Percentiles rank a stretch among this genome's conserved stretches.
These are phyloP conservation scores for Crocallis elinguaria DNA, from an alignment of 2,888 invertebrate species.

Conservation along the genomic window DNA sequence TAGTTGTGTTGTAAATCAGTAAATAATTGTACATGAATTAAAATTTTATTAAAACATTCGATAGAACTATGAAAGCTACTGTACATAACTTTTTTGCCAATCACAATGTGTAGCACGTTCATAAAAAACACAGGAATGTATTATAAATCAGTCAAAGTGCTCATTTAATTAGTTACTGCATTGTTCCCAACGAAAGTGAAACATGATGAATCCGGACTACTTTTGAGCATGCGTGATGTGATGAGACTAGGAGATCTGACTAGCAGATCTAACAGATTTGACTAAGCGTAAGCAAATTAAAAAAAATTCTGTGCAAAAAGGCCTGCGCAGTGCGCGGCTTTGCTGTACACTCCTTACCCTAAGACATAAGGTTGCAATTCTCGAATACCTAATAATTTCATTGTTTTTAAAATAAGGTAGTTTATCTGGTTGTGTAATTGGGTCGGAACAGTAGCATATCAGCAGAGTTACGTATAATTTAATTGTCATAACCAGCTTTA, in stretches of 20 bases:
- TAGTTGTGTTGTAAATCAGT: no score
- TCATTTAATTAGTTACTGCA: slow-evolving; percentile 13
- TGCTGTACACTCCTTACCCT: no score
- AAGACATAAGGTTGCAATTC: no score
- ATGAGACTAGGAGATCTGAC: not conserved
- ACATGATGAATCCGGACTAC: not conserved
- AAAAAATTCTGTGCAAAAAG: no score
- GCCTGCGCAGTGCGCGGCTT: no score
- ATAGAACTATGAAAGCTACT: no score
- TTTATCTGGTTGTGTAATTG: slow-evolving; percentile 47
- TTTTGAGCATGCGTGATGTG: not conserved
- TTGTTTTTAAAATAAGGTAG: no score
- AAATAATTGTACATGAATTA: no score
- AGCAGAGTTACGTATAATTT: slow-evolving; percentile 39
- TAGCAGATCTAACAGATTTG: no score
- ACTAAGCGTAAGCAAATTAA: no score
- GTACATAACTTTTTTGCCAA: not conserved
- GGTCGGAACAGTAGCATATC: slow-evolving; percentile 63
- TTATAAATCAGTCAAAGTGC: slow-evolving; percentile 2
- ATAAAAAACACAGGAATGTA: not conserved
- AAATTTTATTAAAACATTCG: no score
- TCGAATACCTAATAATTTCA: no score
- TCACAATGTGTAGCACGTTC: not conserved
- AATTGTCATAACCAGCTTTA: slow-evolving; percentile 47
- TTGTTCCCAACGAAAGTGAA: slow-evolving; percentile 2